Evolutionary conservation across 1,140 invertebrate species (phyloP).

Genomic region (Ephestia elutella): DNA sequence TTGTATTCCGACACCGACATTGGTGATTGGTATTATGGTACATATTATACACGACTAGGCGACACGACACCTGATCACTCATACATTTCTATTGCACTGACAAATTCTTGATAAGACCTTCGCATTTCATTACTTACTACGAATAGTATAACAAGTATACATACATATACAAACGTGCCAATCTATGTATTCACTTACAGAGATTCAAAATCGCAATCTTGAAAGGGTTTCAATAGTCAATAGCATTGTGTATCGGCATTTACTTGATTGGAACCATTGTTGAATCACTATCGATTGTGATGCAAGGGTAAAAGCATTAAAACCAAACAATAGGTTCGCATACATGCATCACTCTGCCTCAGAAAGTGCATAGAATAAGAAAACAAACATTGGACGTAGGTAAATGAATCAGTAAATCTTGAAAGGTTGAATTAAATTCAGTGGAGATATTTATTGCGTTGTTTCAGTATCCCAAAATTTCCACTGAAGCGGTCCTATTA

Average conservation of each 20-base stretch:
- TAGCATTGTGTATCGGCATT: neutral
- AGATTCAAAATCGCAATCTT: too few relatives aligned
- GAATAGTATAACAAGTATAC: too few relatives aligned
- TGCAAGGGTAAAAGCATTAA: neutral
- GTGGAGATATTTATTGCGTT: too few relatives aligned
- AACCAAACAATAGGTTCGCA: neutral
- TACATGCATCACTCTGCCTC: neutral
- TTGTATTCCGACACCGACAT: neutral
- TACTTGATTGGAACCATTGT: neutral
- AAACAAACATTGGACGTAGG: neutral
- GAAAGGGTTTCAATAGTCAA: neutral
- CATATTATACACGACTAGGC: neutral
- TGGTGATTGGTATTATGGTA: neutral
- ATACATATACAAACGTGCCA: too few relatives aligned
- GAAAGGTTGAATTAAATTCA: too few relatives aligned
- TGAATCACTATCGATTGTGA: slow-evolving; percentile 1
- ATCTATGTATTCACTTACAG: too few relatives aligned
- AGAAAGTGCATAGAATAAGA: neutral
- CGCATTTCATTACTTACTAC: too few relatives aligned
- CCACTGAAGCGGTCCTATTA: too few relatives aligned
- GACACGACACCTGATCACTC: neutral
- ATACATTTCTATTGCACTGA: too few relatives aligned
- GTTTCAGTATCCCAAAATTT: too few relatives aligned
- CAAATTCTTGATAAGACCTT: too few relatives aligned
- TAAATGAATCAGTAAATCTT: too few relatives aligned